Evolutionary conservation across 1,140 invertebrate genomes (phyloP).

Genomic region (Orchesella cincta): DNA sequence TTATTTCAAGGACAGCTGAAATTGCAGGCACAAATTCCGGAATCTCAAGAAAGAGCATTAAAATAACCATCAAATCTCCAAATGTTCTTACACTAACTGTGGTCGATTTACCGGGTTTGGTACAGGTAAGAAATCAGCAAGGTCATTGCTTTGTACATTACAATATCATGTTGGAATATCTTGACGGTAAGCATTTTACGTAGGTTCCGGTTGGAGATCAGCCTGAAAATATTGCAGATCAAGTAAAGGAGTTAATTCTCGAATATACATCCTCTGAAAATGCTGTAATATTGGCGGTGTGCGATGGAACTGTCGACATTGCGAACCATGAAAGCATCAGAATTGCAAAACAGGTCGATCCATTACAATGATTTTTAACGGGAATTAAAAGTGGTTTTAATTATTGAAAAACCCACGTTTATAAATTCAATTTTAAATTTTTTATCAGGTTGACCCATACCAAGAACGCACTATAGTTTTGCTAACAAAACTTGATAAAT

Average conservation of each 20-base stretch:
- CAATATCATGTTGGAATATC: neutral
- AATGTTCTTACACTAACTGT: constrained; percentile 25
- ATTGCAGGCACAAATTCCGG: neutral
- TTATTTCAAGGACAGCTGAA: neutral
- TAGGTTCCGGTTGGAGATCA: constrained; percentile 56
- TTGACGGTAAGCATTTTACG: neutral
- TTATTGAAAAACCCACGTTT: constrained; percentile 87
- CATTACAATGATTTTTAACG: too few species aligned
- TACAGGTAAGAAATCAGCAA: constrained; percentile 7
- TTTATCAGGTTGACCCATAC: neutral
- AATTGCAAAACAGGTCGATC: constrained; percentile 79
- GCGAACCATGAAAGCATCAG: constrained; percentile 94
- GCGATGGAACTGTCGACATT: constrained; percentile 93
- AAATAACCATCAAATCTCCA: constrained; percentile 17
- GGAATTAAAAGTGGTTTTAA: too few species aligned
- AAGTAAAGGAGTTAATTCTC: constrained; percentile 53
- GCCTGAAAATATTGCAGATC: constrained; percentile 55
- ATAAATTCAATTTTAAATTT: neutral
- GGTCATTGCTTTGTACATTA: neutral
- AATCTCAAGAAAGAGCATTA: neutral
- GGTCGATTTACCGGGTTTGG: constrained; percentile 35
- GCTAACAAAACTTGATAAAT: constrained; percentile 80
- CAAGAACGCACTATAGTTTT: neutral
- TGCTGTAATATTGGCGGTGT: constrained; percentile 58
- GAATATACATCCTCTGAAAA: constrained; percentile 56